Conservation (phyloP, 64 coral and sea anemone species). For the Pachyseris speciosa region DNA sequence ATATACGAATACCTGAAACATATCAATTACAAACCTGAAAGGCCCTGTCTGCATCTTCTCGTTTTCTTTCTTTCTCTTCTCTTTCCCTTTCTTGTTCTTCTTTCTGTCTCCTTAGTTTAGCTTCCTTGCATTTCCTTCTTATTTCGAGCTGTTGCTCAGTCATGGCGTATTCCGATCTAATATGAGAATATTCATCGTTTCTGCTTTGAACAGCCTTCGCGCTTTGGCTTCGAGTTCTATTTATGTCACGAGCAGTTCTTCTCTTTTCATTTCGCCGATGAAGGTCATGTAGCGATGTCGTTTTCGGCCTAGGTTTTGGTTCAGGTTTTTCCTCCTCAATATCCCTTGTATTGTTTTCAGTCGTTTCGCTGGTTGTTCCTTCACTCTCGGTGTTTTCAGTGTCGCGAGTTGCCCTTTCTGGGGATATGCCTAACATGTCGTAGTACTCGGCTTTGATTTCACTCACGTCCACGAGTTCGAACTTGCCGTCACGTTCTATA, state of each 20-base stretch:
- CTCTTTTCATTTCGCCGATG: conserved; percentile 56
- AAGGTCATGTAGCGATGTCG: conserved; percentile 47
- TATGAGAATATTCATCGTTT: conserved; percentile 85
- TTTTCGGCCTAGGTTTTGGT: conserved; percentile 65
- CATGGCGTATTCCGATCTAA: conserved; percentile 91
- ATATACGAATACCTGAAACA: not conserved
- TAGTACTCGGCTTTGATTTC: conserved; percentile 99
- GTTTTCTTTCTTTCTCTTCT: conserved; percentile 84
- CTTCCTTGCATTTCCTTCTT: conserved; percentile 89
- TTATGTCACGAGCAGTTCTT: conserved; percentile 36
- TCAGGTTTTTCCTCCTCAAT: conserved; percentile 43
- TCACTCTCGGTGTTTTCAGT: conserved; percentile 2
- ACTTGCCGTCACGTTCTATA: conserved; percentile 97
- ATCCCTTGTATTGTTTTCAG: conserved; percentile 33
- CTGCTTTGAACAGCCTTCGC: conserved; percentile 47
- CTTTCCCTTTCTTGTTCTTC: conserved; percentile 92
- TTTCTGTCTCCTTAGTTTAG: conserved; percentile 83
- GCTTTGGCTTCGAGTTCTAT: conserved; percentile 71
- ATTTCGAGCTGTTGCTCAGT: conserved; percentile 97
- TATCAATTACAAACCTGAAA: conserved; percentile 72
- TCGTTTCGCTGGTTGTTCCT: conserved; percentile 14
- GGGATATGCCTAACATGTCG: conserved; percentile 91
- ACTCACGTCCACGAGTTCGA: conserved; percentile 94
- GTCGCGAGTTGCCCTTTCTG: conserved; percentile 1
- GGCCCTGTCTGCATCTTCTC: conserved; percentile 93